A percentile compares a stretch with the other conserved stretches of the same genome.
These are phyloP conservation scores for Anthoscopus minutus DNA, from an alignment of 2,113 vertebrate species.

Conservation along the genomic window DNA sequence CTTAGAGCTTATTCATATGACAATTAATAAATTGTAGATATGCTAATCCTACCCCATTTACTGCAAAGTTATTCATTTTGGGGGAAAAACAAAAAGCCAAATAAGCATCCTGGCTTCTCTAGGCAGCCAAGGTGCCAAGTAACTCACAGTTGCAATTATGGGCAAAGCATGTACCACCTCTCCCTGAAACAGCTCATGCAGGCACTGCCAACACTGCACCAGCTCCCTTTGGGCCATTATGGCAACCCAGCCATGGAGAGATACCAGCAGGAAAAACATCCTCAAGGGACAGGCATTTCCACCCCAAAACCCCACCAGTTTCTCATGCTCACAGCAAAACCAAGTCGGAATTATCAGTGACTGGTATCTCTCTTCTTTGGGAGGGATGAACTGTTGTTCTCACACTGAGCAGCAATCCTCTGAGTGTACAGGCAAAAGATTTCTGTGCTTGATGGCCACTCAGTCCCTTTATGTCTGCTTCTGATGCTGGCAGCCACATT, in stretches of 20 bases:
- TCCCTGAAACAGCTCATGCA: not conserved
- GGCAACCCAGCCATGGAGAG: not conserved
- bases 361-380: accelerated
- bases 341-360: not conserved
- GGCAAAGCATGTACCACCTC: accelerated
- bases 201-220: not conserved
- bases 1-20: not conserved
- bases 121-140: not conserved
- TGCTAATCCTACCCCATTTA: not conserved
- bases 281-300: not conserved
- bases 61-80: not conserved
- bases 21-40: not conserved
- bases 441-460: not conserved
- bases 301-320: not conserved
- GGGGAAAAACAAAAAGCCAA: accelerated
- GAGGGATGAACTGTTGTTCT: not conserved
- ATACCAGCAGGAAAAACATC: not conserved
- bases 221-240: not conserved
- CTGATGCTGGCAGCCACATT: not conserved
- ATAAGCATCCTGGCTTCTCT: not conserved
- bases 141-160: not conserved
- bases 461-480: accelerated
- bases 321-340: not conserved
- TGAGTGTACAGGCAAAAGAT: not conserved
- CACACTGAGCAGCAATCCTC: accelerated